phyloP scores from a whole-genome alignment of 2,113 vertebrate genomes.

The Choloepus hoffmanni region DNA sequence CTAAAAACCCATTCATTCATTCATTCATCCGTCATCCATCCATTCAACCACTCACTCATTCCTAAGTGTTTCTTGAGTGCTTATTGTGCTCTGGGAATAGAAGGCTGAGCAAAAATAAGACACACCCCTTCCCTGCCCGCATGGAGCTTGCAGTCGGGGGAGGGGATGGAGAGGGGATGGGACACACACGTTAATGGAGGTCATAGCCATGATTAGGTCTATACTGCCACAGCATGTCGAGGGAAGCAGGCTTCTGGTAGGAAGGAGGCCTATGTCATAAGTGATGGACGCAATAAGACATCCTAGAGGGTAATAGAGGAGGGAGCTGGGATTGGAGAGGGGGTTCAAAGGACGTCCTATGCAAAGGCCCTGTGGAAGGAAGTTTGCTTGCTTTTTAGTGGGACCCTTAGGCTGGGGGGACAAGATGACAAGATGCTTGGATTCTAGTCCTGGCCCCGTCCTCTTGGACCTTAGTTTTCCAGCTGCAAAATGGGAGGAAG shows the following conservation, averaged over 20 bases:
- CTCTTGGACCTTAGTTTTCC: slow-evolving; percentile 17
- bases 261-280: background rate
- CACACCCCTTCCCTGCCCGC: background rate
- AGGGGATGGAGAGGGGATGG: fast-evolving
- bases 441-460: background rate
- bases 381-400: background rate
- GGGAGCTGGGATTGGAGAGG: too few relatives aligned
- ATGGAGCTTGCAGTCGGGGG: background rate
- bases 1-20: background rate
- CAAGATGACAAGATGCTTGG: background rate
- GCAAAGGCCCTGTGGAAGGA: background rate
- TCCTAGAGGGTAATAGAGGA: background rate
- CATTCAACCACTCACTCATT: background rate
- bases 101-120: background rate
- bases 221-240: fast-evolving
- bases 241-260: background rate
- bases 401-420: background rate
- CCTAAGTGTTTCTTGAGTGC: background rate
- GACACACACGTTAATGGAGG: background rate
- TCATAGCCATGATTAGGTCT: background rate
- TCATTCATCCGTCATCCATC: background rate
- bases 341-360: background rate
- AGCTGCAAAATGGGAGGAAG: background rate
- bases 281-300: background rate
- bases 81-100: background rate